These are phyloP conservation scores for Tinea trinotella DNA, from an alignment of 2,888 invertebrate species.

Conservation along the genomic window DNA sequence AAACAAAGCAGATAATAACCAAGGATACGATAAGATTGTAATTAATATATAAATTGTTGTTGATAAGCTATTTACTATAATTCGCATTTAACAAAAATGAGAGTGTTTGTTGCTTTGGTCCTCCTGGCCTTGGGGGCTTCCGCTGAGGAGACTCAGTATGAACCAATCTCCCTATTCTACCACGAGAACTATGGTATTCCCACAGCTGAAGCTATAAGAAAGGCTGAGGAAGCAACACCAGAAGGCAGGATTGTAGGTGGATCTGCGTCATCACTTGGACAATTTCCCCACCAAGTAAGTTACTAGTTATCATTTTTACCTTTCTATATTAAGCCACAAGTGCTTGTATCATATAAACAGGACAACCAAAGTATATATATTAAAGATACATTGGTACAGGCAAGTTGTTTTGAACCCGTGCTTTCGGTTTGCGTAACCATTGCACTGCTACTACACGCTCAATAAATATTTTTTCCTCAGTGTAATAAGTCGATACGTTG, in stretches of 20 bases:
- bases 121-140: conserved; percentile 2
- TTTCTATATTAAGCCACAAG: too few relatives aligned
- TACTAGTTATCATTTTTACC: background rate
- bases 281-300: conserved; percentile 27
- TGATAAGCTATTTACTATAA: background rate
- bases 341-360: too few relatives aligned
- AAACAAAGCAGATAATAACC: background rate
- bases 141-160: conserved; percentile 1
- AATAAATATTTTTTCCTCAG: too few relatives aligned
- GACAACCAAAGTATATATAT: too few relatives aligned
- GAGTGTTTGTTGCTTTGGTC: background rate
- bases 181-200: conserved; percentile 34
- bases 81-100: background rate
- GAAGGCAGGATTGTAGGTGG: conserved; percentile 35
- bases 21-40: background rate
- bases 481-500: too few relatives aligned
- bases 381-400: too few relatives aligned
- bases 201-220: conserved; percentile 30
- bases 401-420: too few relatives aligned
- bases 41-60: background rate
- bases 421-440: too few relatives aligned
- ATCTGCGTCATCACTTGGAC: conserved; percentile 25
- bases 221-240: conserved; percentile 27
- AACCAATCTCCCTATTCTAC: conserved; percentile 27
- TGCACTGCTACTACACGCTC: too few relatives aligned